Base-by-base conservation (phyloP, 1,140 invertebrate species). In the Sarcophaga peregrina region DNA sequence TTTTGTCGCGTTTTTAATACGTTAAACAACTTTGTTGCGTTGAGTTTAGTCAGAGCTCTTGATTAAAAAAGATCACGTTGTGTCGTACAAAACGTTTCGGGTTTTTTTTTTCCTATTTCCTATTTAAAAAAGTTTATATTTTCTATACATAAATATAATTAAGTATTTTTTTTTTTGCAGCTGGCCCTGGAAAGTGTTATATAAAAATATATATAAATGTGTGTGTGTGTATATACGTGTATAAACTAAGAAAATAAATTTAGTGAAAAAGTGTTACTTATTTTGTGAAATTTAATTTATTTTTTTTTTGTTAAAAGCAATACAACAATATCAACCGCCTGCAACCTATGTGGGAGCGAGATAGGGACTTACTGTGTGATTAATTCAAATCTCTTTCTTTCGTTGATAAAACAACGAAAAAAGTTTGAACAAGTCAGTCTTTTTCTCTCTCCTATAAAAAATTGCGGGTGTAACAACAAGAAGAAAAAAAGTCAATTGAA, bases 381-480 rank as follows among this genome's bases (percentile, higher is more conserved):
- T 89, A 85, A 86, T 84, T 86, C 85, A 83, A 83, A 81, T 74
- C 20, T 17, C 46, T 83, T 83, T 83, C 58, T 78, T 78, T 50
- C 75, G 17, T 10, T 20, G 17, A 10, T 52, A 20, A 3, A 17
- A 52, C 25, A 78, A 47, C 45, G 75, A 78, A 78, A 78, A 68
- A 62, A 74, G 48, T 73, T 45, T 62, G 25, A 48, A 82, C 78
- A 82, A 90, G 89, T 90, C 89, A 90, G 89, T 90, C 89, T 90
- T 90, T 90, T 90, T 90, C 89, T 90, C 89, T 90, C 89, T 90
- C 89, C 89, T 90, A 90, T 90, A 89, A 86, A 90, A 78, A 90
- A 89, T 90, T 88, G 87, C 88, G 86, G 87, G 88, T 87, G 88
- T 88, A 86, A 87, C 88, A 89, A 87, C 88, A 89, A 52, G 2